These are phyloP conservation scores for Cyclargus thomasi DNA, from an alignment of 1,140 invertebrate genomes.

Conservation along the genomic window DNA sequence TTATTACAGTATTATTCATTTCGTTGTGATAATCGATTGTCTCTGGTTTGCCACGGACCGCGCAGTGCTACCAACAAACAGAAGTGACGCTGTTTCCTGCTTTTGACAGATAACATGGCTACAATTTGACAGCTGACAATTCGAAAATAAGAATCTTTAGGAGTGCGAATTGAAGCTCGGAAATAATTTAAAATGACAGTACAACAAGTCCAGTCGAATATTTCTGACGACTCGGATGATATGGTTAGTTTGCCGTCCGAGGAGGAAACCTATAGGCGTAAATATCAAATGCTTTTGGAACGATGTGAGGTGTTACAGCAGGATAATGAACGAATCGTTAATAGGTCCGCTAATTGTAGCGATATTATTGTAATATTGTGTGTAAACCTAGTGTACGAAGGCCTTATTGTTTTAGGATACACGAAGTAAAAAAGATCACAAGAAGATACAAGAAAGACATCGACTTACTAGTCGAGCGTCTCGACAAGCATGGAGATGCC, in stretches of 20 bases:
- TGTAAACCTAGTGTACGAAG: conserved; percentile 25
- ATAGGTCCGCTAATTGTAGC: conserved; percentile 69
- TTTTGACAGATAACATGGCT: conserved; percentile 10
- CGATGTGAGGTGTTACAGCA: conserved; percentile 80
- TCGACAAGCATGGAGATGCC: conserved; percentile 71
- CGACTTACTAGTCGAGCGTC: conserved; percentile 69
- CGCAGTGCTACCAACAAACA: not conserved
- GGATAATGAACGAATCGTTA: conserved; percentile 79
- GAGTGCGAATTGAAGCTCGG: conserved; percentile 65
- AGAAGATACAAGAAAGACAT: conserved; percentile 76
- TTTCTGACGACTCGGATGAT: conserved; percentile 76
- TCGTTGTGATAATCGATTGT: too few relatives aligned
- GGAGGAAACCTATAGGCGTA: conserved; percentile 77
- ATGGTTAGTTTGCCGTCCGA: conserved; percentile 74
- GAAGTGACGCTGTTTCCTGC: not conserved
- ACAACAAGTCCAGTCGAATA: conserved; percentile 72
- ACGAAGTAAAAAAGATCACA: conserved; percentile 77
- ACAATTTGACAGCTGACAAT: conserved; percentile 43
- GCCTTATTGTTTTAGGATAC: conserved; percentile 69
- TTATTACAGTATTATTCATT: too few relatives aligned
- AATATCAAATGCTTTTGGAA: conserved; percentile 79
- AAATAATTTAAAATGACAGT: conserved; percentile 76
- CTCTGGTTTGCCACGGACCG: too few relatives aligned
- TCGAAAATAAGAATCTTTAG: conserved; percentile 64
- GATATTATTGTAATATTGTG: conserved; percentile 24